phyloP scores from a whole-genome alignment of 2,888 invertebrate species.

The Amphipyra tragopoginis region DNA sequence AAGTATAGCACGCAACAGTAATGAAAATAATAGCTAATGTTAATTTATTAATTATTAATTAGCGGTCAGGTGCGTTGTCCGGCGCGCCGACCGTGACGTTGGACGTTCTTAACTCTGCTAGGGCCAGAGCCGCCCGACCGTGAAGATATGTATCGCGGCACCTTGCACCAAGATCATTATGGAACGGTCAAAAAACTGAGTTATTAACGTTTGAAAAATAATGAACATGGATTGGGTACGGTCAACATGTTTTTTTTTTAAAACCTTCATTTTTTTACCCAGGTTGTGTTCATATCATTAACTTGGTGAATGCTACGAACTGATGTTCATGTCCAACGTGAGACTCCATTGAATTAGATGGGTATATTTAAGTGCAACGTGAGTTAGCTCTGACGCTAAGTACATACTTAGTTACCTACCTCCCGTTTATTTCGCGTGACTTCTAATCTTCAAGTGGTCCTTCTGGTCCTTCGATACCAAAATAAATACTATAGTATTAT shows the following conservation, averaged over 20 bases:
- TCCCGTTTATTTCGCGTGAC: background rate
- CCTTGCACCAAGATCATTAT: slow-evolving; percentile 46
- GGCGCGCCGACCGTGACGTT: slow-evolving; percentile 50
- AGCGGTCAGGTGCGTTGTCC: slow-evolving; percentile 46
- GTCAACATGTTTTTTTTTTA: background rate
- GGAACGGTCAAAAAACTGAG: slow-evolving; percentile 18
- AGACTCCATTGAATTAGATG: background rate
- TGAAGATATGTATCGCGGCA: slow-evolving; percentile 51
- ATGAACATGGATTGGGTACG: background rate
- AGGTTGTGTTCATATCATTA: background rate
- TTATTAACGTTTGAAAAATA: background rate
- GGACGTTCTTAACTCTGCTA: slow-evolving; percentile 34
- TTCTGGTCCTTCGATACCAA: background rate
- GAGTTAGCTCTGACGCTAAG: background rate
- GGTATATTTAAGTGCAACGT: background rate
- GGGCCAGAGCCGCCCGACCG: slow-evolving; percentile 37
- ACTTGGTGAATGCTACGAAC: background rate
- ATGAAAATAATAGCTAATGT: slow-evolving; percentile 28
- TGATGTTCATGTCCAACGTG: background rate
- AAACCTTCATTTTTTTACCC: background rate
- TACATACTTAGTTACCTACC: background rate
- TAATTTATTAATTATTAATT: slow-evolving; percentile 44
- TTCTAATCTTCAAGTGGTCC: background rate
- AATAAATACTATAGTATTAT: background rate
- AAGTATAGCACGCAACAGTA: slow-evolving; percentile 6